These are phyloP conservation scores for Campopleginae sp. DNA, from an alignment of 2,888 invertebrate genomes.

Conservation along the genomic window DNA sequence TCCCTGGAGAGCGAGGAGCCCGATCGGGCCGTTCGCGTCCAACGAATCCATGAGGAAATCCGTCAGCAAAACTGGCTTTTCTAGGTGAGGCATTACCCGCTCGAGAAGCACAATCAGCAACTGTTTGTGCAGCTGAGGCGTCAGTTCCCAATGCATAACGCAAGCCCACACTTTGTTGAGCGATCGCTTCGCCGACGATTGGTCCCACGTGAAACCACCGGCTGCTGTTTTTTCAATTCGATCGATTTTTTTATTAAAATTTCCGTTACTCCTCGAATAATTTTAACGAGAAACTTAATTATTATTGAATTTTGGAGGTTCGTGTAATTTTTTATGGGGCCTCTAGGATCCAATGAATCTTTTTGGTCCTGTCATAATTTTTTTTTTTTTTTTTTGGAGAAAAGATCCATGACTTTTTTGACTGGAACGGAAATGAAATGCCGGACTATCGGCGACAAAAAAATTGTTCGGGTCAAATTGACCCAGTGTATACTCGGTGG, in stretches of 20 bases:
- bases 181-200: conserved; percentile 85
- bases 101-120: conserved; percentile 93
- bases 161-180: conserved; percentile 91
- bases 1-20: conserved; percentile 96
- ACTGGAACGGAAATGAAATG: too few relatives aligned
- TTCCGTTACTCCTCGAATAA: not conserved
- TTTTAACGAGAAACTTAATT: not conserved
- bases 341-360: too few relatives aligned
- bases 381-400: too few relatives aligned
- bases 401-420: too few relatives aligned
- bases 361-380: too few relatives aligned
- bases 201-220: conserved; percentile 87
- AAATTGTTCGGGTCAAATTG: too few relatives aligned
- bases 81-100: conserved; percentile 91
- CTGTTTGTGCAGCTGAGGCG: conserved; percentile 89
- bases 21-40: conserved; percentile 93
- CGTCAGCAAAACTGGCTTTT: conserved; percentile 92
- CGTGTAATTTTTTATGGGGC: too few relatives aligned
- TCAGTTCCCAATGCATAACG: conserved; percentile 90
- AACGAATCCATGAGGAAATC: conserved; percentile 97
- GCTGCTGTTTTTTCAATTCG: conserved; percentile 50
- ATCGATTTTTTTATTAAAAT: not conserved
- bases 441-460: too few relatives aligned
- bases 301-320: too few relatives aligned
- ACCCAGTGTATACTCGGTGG: too few relatives aligned